Conservation (phyloP, 2,113 vertebrate genomes). For the Nicator chloris region DNA sequence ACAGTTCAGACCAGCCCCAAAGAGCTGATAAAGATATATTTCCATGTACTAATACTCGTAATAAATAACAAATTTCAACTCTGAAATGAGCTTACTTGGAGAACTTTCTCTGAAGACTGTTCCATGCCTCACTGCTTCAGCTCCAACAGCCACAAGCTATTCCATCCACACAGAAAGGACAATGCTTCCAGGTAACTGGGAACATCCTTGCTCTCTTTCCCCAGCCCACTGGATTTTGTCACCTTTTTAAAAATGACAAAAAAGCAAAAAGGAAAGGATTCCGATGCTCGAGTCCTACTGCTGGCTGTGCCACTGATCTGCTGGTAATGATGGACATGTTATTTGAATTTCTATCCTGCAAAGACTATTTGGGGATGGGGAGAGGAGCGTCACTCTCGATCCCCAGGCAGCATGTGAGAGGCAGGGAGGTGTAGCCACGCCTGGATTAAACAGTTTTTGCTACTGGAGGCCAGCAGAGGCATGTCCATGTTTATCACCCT, state of each 20-base stretch:
- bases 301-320: background rate
- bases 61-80: background rate
- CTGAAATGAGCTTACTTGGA: background rate
- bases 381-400: background rate
- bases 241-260: background rate
- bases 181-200: accelerated
- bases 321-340: background rate
- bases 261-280: background rate
- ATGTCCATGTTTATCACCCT: background rate
- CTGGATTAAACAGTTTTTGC: background rate
- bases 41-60: background rate
- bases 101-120: background rate
- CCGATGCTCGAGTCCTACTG: accelerated
- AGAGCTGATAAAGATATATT: background rate
- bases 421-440: accelerated
- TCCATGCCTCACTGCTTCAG: background rate
- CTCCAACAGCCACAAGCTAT: background rate
- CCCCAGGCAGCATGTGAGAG: background rate
- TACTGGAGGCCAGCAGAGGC: background rate
- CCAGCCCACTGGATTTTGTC: background rate
- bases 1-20: background rate
- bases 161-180: background rate
- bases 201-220: background rate
- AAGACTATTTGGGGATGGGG: background rate
- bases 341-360: background rate